Evolutionary conservation across 2,113 vertebrate species (phyloP), one percentile per base, ranked within the genome.

Genomic region (Chloropsis hardwickii): DNA sequence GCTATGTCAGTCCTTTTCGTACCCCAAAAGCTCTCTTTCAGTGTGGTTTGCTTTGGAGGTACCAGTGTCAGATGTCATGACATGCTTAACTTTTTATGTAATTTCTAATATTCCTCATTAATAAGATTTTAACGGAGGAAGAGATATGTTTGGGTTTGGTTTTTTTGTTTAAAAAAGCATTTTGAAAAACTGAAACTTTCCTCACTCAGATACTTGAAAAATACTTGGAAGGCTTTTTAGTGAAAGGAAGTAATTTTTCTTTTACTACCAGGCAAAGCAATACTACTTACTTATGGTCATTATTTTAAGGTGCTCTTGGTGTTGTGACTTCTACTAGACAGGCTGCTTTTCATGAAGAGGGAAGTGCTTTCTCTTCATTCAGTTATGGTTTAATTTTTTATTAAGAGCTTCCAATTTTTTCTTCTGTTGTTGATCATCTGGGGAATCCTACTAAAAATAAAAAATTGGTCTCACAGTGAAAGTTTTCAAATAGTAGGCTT

Each of bases 391-490:
- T 71, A 44, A 50, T 74, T 95, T 90, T 74, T 93, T 86, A 74
- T 77, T 80, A 20, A 11, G 27, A 86, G 60, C 64, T 92, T 90
- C 51, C 64, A 37, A 1, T 83, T 76, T 83, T 94, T 91, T 65
- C 71, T 80, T 57, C 47, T 3, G 0, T 40, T 70, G 88, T 77
- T 85, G 79, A 88, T 82, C 70, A 58, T 88, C 45, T 72, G 53
- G 47, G 29, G 65, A 79, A n/a, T 85, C 47, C 66, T 90, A 77
- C 90, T 92, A 86, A 94, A 95, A 95, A 94, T 86, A 93, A 96
- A 90, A 77, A 90, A 77, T 51, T 20, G 35, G 42, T 85, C 82
- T 88, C 78, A 17, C 27, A 86, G 85, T 54, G 64, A 33, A 93
- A 86, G 60, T 92, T 95, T 91, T 88, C 60, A 73, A 80, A 66